A percentile compares a stretch with the other conserved stretches of the same genome.
phyloP scores from a whole-genome alignment of 2,113 vertebrate species.

The Cyanistes caeruleus region DNA sequence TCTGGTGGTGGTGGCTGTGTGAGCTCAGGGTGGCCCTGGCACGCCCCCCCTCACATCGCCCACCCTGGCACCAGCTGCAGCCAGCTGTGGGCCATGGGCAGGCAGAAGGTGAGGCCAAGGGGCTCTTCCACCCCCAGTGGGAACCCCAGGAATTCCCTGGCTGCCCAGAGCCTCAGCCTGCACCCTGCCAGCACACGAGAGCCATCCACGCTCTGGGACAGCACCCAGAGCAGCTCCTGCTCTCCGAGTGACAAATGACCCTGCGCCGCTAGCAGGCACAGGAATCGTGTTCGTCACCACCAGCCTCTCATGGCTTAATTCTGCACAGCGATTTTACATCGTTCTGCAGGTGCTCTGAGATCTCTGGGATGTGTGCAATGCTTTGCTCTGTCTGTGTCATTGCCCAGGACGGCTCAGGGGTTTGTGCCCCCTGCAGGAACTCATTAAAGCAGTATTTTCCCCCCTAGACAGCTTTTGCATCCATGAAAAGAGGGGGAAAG shows the following conservation, averaged over 20 bases:
- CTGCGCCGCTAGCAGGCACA: background rate
- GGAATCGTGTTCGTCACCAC: rapidly evolving
- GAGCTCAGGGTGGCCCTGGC: background rate
- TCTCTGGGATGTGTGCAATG: too few relatives aligned
- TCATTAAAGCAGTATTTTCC: background rate
- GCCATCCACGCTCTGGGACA: rapidly evolving
- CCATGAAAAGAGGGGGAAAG: background rate
- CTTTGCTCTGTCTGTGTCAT: background rate
- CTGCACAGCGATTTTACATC: background rate
- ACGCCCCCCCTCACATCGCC: rapidly evolving
- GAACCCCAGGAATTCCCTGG: rapidly evolving
- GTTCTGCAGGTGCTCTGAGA: background rate
- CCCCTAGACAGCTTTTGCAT: background rate
- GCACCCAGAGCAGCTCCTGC: background rate
- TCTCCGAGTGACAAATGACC: background rate
- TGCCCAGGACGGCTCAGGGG: background rate
- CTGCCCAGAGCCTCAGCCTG: rapidly evolving
- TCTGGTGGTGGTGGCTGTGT: background rate
- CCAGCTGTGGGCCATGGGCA: background rate
- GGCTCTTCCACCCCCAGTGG: background rate
- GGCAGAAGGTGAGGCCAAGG: background rate
- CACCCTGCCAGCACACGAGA: background rate
- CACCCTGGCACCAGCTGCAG: background rate
- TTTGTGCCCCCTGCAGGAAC: background rate
- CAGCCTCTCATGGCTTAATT: background rate